Evolutionary conservation across 2,888 invertebrate genomes (phyloP), one percentile per base, ranked within the genome.

Genomic region (Podabrus alpinus): DNA sequence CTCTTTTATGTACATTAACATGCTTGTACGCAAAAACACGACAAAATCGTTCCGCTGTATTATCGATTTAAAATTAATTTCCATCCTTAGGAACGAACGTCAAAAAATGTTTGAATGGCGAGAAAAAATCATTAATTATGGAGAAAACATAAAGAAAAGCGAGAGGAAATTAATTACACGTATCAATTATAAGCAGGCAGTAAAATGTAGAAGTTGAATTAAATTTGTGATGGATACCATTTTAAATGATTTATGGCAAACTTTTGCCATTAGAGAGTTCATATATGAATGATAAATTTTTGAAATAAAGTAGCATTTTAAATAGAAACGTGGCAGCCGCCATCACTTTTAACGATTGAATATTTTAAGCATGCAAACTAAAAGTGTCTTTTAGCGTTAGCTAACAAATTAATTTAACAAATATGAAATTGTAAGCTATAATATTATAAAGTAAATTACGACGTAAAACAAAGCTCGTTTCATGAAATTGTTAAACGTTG

Each of bases 1-100:
- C 61, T 45, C 19, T 13, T 67, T 61, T 68, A 62, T 62, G 62
- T 72, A 62, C 59, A 68, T 72, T 72, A 72, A 29, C 68, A 67
- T 61, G 68, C 59, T 61, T 68, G 45, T 45, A 61, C 62, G 21
- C 72, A 61, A 68, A 45, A 15, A 66, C 59, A 66, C 10, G 59
- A 25, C 59, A 17, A 16, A 16, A 60, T 19, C 16, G 25, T 9
- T 13, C 45, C 24, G 66, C 45, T 71, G 61, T 64, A 71, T 64
- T 21, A 71, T 71, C 59, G 66, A 66, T 71, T 62, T 9, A 16
- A 17, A 64, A 17, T 21, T 17, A 21, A 21, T 17, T 64, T n/a
- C 9, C 21, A 21, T 64, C 64, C 2, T 45, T n/a, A 13, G n/a
- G 13, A 45, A n/a, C 3, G 45, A 45, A 45, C n/a, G 45, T 45